These are phyloP conservation scores for Lordiphosa fenestrarum DNA, from an alignment of 2,888 invertebrate genomes.

Conservation along the genomic window DNA sequence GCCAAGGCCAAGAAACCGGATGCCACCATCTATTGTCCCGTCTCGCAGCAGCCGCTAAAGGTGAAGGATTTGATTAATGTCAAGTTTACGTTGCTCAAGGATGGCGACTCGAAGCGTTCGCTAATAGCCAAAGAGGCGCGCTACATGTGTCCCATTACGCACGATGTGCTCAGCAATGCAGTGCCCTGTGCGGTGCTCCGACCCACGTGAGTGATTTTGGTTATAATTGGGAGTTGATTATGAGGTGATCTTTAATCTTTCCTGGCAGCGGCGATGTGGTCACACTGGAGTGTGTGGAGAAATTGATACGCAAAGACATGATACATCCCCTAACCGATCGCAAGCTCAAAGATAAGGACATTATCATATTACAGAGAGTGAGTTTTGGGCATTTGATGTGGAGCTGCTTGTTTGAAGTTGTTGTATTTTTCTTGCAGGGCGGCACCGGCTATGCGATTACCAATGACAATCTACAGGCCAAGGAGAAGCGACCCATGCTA, in stretches of 20 bases:
- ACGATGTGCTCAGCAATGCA: constrained; percentile 96
- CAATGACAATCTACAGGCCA: constrained; percentile 91
- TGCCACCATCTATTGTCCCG: constrained; percentile 86
- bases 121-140: constrained; percentile 93
- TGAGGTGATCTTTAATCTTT: too few relatives aligned
- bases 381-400: constrained; percentile 39
- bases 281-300: constrained; percentile 97
- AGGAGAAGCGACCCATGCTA: constrained; percentile 90
- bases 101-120: constrained; percentile 92
- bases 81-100: constrained; percentile 94
- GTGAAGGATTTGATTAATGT: constrained; percentile 95
- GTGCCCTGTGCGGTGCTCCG: constrained; percentile 95
- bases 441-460: constrained; percentile 96
- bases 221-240: too few relatives aligned
- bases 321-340: constrained; percentile 94
- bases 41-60: constrained; percentile 91
- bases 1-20: constrained; percentile 87
- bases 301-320: constrained; percentile 98
- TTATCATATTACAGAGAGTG: constrained; percentile 94
- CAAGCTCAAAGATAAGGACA: constrained; percentile 92
- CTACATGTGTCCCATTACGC: constrained; percentile 98
- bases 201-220: constrained; percentile 85
- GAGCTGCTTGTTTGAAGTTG: not conserved
- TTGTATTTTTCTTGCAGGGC: constrained; percentile 83
- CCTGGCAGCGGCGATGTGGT: constrained; percentile 93